Base-by-base conservation (phyloP, 1,140 invertebrate genomes). In the Musca vetustissima region DNA sequence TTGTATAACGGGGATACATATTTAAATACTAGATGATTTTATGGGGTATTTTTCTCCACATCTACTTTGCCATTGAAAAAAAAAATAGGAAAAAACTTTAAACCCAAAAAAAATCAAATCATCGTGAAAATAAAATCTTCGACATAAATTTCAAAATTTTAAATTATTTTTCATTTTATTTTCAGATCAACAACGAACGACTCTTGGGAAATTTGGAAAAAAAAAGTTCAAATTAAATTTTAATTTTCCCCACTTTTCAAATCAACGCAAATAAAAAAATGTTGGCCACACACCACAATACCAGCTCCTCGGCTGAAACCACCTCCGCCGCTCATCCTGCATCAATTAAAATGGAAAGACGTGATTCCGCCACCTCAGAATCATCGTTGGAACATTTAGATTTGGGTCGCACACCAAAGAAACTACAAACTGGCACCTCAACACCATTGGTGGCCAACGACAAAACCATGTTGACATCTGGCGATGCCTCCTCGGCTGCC, bases 331-430 rank as follows among this genome's bases (percentile, higher is more conserved):
- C 28, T 49, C 57, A 32, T 50, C 21, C 24, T 28, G 21, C 68
- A 36, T 24, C 17, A 19, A 43, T 9, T 52, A 76, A 78, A 22
- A 76, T 76, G 72, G 79, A 81, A 61, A 73, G 80, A 24, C 72
- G 81, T 15, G 75, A 77, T 36, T 83, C 81, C 17, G 75, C 76
- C 43, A 81, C 81, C 4, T 83, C 81, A 14, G 79, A 82, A 50
- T 83, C 81, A 52, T 83, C 81, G 48, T 65, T 83, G 67, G 81
- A 83, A 69, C 77, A 80, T 50, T 72, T 82, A 48, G 80, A 83
- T 43, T 57, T 82, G 65, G 77, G 77, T 0, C 75, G 79, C 43
- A 81, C 79, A 66, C 79, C 79, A 70, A 81, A 81, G 70, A 79
- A 81, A 69, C 69, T 81, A n/a, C 74, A 70, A 68, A 74, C 75